Percentiles rank a stretch among this genome's conserved stretches.
These are phyloP conservation scores for Apodemia mormo DNA, from an alignment of 2,888 invertebrate species.

Conservation along the genomic window DNA sequence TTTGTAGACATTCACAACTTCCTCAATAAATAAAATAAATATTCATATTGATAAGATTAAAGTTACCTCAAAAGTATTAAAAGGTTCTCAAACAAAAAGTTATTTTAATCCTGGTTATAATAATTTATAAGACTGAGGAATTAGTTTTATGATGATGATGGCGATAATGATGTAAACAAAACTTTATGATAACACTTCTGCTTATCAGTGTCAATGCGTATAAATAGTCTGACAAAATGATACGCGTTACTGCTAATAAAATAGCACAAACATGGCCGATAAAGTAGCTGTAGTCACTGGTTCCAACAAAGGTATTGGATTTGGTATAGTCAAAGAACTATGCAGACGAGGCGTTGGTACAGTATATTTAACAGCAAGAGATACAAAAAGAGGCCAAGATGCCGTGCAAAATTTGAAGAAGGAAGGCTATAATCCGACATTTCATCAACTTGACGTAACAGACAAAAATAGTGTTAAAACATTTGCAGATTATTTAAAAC, in stretches of 20 bases:
- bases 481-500: slow-evolving; percentile 42
- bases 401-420: slow-evolving; percentile 79
- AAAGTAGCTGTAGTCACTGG: slow-evolving; percentile 80
- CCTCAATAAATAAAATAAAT: too few species aligned
- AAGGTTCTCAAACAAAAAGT: too few species aligned
- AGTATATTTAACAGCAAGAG: slow-evolving; percentile 84
- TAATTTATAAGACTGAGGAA: too few species aligned
- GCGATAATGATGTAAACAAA: neutral
- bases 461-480: slow-evolving; percentile 40
- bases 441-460: slow-evolving; percentile 45
- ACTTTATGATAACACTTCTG: neutral
- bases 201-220: slow-evolving; percentile 3
- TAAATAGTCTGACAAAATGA: neutral
- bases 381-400: slow-evolving; percentile 71
- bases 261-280: slow-evolving; percentile 38
- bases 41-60: too few species aligned
- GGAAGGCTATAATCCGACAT: slow-evolving; percentile 61
- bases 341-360: slow-evolving; percentile 81
- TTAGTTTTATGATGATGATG: too few species aligned
- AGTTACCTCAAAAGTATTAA: too few species aligned
- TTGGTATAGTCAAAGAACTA: slow-evolving; percentile 81
- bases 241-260: neutral
- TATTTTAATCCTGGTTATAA: too few species aligned
- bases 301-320: slow-evolving; percentile 85
- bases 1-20: too few species aligned